Evolutionary conservation across 2,888 invertebrate species (phyloP).

Genomic region (Drosophila melanocephala): DNA sequence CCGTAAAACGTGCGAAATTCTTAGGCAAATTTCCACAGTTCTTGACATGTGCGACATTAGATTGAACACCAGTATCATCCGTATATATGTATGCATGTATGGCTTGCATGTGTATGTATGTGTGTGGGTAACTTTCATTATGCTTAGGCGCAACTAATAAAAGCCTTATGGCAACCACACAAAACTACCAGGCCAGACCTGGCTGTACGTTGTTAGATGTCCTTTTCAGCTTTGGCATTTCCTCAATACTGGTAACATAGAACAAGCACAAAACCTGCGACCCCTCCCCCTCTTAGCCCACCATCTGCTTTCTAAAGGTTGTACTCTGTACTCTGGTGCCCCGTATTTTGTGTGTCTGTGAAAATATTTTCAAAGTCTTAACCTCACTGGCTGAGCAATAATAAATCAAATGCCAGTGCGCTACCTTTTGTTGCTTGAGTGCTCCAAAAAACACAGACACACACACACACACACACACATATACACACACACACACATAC

Average conservation of each 20-base stretch:
- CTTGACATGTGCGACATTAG: slow-evolving; percentile 74
- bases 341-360: slow-evolving; percentile 70
- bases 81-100: slow-evolving; percentile 9
- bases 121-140: slow-evolving; percentile 41
- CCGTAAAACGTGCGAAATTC: slow-evolving; percentile 70
- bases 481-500: slow-evolving; percentile 18
- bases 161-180: slow-evolving; percentile 59
- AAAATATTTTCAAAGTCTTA: slow-evolving; percentile 81
- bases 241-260: slow-evolving; percentile 35
- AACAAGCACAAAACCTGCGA: neutral
- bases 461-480: slow-evolving; percentile 2
- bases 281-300: neutral
- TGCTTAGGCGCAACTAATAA: slow-evolving; percentile 67
- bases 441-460: slow-evolving; percentile 38
- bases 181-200: slow-evolving; percentile 40
- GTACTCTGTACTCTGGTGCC: slow-evolving; percentile 9
- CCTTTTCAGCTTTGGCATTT: slow-evolving; percentile 42
- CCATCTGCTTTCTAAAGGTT: slow-evolving; percentile 6
- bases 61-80: slow-evolving; percentile 67
- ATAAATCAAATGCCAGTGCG: slow-evolving; percentile 77
- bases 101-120: neutral
- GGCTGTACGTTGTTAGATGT: slow-evolving; percentile 25
- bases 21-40: slow-evolving; percentile 69
- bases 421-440: slow-evolving; percentile 80
- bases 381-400: slow-evolving; percentile 77